Conservation (phyloP, 2,888 invertebrate species). For the Eupithecia tripunctaria region DNA sequence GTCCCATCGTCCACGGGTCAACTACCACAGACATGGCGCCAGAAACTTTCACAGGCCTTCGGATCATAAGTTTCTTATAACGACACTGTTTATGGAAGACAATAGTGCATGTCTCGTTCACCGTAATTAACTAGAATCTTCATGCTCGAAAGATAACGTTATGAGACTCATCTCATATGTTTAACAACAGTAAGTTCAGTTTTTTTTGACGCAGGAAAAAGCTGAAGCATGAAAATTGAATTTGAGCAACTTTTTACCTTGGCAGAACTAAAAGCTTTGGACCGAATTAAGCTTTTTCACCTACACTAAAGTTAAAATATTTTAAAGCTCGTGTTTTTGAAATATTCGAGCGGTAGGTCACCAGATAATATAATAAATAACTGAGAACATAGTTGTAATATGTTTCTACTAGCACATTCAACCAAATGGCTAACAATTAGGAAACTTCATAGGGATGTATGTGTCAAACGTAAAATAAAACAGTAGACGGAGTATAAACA, state of each 20-base stretch:
- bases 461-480: neutral
- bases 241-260: neutral
- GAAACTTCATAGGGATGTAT: neutral
- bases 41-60: neutral
- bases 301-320: neutral
- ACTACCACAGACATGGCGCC: neutral
- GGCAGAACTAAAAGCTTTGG: neutral
- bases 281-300: neutral
- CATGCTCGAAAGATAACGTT: neutral
- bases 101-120: conserved; percentile 2
- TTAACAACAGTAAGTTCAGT: neutral
- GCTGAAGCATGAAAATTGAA: neutral
- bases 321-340: neutral
- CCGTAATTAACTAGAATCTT: neutral
- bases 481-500: neutral
- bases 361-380: neutral
- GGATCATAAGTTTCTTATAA: conserved; percentile 3
- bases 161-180: neutral
- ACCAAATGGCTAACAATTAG: neutral
- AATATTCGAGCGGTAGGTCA: neutral
- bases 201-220: neutral
- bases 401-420: neutral
- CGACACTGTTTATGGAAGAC: neutral
- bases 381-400: neutral
- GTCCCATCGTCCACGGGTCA: neutral